Conservation (phyloP, 2,888 invertebrate genomes). For the Mylabris sibirica region DNA sequence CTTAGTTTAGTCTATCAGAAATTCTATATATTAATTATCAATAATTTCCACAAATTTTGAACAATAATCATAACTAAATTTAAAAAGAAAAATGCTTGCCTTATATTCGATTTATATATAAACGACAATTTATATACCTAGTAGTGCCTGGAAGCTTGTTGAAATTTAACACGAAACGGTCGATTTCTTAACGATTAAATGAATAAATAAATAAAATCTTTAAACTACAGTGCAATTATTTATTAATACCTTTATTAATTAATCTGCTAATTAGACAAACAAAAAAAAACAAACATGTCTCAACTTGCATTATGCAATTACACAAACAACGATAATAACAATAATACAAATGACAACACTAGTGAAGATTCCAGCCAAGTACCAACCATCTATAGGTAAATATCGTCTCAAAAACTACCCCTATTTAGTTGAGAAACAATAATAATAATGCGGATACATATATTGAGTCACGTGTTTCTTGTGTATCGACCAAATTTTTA, state of each 20-base stretch:
- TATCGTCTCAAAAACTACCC: constrained; percentile 31
- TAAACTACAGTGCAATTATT: constrained; percentile 17
- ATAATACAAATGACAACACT: constrained; percentile 76
- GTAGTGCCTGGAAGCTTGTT: constrained; percentile 47
- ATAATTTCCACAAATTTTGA: constrained; percentile 34
- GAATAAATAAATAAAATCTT: not conserved
- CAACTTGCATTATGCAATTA: constrained; percentile 77
- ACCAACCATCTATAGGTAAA: constrained; percentile 88
- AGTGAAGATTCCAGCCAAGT: constrained; percentile 87
- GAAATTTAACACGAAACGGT: not conserved
- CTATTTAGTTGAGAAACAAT: constrained; percentile 13
- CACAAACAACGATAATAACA: constrained; percentile 69
- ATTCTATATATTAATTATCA: constrained; percentile 14
- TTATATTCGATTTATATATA: constrained; percentile 34
- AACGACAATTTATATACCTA: constrained; percentile 43
- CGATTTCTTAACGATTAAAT: not conserved
- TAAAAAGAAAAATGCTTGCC: constrained; percentile 39
- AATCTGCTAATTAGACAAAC: not conserved
- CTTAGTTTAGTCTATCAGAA: not conserved
- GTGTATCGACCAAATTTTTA: not conserved
- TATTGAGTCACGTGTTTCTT: not conserved
- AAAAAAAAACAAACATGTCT: too few species aligned
- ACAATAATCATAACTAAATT: constrained; percentile 15
- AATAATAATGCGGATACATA: not conserved
- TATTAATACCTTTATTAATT: constrained; percentile 7